A percentile compares a stretch with the other conserved stretches of the same genome.
These are phyloP conservation scores for Steinernema hermaphroditum DNA, from an alignment of 2,888 invertebrate species.

Conservation along the genomic window DNA sequence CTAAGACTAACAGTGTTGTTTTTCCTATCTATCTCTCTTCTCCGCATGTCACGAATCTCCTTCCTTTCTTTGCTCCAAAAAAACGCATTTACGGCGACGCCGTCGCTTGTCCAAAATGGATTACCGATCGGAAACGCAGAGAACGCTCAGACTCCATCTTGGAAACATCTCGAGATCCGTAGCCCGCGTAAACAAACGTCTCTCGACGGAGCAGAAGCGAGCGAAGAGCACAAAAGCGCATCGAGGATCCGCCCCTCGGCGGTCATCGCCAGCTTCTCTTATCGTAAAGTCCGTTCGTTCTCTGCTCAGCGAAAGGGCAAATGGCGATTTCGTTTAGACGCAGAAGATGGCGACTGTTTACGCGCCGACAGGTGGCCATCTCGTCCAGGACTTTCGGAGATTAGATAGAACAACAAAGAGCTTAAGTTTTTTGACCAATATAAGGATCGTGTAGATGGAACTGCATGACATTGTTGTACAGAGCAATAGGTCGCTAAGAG, in stretches of 20 bases:
- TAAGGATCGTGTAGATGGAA: too few species aligned
- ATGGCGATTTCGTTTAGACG: conserved; percentile 24
- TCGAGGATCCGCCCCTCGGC: not conserved
- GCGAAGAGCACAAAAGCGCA: not conserved
- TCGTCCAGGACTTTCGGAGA: too few species aligned
- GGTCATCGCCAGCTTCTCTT: not conserved
- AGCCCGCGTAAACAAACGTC: not conserved
- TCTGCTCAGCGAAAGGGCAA: conserved; percentile 24
- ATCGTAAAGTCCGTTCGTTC: conserved; percentile 23
- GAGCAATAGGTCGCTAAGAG: too few species aligned
- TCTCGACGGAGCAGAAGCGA: not conserved
- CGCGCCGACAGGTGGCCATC: conserved; percentile 9
- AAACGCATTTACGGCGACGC: too few species aligned
- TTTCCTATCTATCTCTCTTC: too few species aligned
- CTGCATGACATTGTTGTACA: too few species aligned
- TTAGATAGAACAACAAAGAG: too few species aligned
- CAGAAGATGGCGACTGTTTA: not conserved
- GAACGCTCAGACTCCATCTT: not conserved
- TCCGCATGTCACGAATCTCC: too few species aligned
- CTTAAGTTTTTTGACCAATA: too few species aligned
- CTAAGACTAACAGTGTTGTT: too few species aligned
- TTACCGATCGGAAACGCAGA: not conserved
- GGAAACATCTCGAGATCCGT: not conserved
- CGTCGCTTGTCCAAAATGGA: too few species aligned
- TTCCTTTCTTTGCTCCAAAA: too few species aligned